These are phyloP conservation scores for Asarcornis scutulata DNA, from an alignment of 2,113 vertebrate species.

Conservation along the genomic window DNA sequence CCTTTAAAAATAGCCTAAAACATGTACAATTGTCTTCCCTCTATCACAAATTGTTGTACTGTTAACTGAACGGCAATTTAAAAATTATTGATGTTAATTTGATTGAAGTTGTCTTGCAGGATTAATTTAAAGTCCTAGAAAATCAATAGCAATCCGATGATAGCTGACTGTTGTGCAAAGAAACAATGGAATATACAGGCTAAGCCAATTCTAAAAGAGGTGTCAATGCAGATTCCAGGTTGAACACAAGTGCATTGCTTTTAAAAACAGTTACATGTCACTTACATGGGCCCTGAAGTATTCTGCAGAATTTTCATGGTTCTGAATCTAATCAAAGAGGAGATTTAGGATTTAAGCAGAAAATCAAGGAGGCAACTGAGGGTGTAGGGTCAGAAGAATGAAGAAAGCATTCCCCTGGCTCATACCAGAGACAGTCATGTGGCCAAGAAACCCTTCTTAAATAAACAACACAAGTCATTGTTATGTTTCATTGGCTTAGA, in stretches of 20 bases:
- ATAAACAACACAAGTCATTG: neutral
- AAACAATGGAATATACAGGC: neutral
- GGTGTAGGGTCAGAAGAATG: neutral
- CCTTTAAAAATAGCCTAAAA: neutral
- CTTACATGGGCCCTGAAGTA: neutral
- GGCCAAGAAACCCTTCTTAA: neutral
- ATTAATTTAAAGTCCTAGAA: conserved; percentile 11
- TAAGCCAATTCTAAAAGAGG: neutral
- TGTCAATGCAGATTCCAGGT: neutral
- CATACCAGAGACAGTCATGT: neutral
- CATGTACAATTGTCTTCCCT: neutral
- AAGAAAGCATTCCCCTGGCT: neutral
- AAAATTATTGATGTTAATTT: conserved; percentile 3
- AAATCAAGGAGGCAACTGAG: neutral
- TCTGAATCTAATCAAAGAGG: neutral
- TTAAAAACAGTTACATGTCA: neutral
- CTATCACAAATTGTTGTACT: neutral
- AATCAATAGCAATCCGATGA: conserved; percentile 23
- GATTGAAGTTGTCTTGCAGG: neutral
- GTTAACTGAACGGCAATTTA: neutral
- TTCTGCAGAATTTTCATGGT: neutral
- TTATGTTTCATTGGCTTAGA: neutral
- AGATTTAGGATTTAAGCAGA: neutral
- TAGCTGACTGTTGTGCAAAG: neutral
- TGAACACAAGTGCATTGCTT: neutral